phyloP scores from a whole-genome alignment of 2,888 invertebrate genomes.

The Tubulanus polymorphus region DNA sequence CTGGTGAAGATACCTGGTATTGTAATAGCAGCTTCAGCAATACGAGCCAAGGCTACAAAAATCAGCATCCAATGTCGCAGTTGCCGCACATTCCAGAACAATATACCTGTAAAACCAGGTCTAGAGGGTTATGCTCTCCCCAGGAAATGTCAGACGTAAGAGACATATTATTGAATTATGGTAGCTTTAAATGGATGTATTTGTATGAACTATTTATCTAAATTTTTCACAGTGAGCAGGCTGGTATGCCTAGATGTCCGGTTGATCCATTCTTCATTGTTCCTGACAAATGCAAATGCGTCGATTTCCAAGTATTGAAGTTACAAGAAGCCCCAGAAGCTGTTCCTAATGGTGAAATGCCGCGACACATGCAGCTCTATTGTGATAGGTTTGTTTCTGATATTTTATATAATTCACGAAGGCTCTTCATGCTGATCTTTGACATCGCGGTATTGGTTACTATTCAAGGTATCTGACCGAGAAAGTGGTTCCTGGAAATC shows the following conservation, averaged over 20 bases:
- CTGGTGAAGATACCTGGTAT: constrained; percentile 95
- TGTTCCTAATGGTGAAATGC: constrained; percentile 96
- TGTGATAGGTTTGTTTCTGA: constrained; percentile 72
- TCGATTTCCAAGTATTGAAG: constrained; percentile 97
- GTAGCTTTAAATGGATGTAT: neutral
- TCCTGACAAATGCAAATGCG: constrained; percentile 95
- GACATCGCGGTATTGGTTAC: no score
- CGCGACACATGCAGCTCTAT: constrained; percentile 89
- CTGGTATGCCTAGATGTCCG: constrained; percentile 88
- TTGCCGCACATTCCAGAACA: constrained; percentile 83
- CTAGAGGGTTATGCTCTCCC: constrained; percentile 94
- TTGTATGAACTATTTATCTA: neutral
- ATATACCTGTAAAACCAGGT: constrained; percentile 87
- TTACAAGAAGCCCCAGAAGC: constrained; percentile 93
- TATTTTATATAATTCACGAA: no score
- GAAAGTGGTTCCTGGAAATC: constrained; percentile 90
- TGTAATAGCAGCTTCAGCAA: constrained; percentile 86
- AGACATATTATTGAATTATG: no score
- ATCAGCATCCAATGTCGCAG: constrained; percentile 94
- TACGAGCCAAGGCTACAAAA: constrained; percentile 90
- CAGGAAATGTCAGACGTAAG: constrained; percentile 86
- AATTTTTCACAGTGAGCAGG: constrained; percentile 70
- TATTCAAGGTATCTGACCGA: constrained; percentile 74
- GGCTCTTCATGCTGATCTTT: no score
- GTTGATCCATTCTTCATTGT: constrained; percentile 97